These are phyloP conservation scores for Leptopilina myrica DNA, from an alignment of 2,888 invertebrate genomes.

Conservation along the genomic window DNA sequence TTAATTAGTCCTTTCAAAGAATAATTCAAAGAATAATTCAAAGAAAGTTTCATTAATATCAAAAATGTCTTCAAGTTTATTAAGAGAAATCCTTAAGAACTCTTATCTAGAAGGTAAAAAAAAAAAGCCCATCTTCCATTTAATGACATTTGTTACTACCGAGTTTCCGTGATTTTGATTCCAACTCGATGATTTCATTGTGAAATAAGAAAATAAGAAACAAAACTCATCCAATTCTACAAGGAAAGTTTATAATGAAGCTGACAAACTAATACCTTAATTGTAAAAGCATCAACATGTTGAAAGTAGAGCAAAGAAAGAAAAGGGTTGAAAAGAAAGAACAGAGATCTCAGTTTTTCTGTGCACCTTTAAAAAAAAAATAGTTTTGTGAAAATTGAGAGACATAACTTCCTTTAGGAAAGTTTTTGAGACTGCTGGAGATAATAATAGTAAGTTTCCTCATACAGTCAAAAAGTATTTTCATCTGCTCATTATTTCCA, in stretches of 20 bases:
- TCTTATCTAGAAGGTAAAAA: too few relatives aligned
- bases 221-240: background rate
- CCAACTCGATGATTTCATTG: background rate
- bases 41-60: too few relatives aligned
- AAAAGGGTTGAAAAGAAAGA: background rate
- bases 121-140: too few relatives aligned
- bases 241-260: constrained; percentile 2
- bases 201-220: background rate
- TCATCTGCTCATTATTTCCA: constrained; percentile 8
- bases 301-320: background rate
- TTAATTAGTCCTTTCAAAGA: too few relatives aligned
- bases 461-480: constrained; percentile 11
- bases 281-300: background rate
- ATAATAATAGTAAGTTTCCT: too few relatives aligned
- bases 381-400: background rate
- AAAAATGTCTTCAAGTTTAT: too few relatives aligned
- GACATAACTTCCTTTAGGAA: background rate
- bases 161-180: background rate
- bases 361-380: constrained; percentile 11
- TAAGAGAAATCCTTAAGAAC: too few relatives aligned
- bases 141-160: too few relatives aligned
- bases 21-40: too few relatives aligned
- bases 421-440: too few relatives aligned
- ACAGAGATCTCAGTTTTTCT: background rate
- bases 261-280: constrained; percentile 3